Evolutionary conservation across 2,113 vertebrate genomes (phyloP).

Genomic region (Phoxinus phoxinus): DNA sequence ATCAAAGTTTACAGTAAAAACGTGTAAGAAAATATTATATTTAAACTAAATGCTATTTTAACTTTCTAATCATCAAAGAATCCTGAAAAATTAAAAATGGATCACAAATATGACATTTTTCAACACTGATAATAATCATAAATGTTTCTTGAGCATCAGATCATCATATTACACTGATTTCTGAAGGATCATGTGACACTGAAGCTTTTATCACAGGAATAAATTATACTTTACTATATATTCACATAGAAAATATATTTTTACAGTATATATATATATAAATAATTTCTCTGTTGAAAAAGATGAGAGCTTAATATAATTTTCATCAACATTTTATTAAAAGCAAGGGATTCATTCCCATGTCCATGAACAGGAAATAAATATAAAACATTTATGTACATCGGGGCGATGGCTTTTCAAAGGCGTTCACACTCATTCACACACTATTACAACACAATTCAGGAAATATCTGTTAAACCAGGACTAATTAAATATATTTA

Average conservation of each 20-base stretch:
- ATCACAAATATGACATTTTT: not conserved
- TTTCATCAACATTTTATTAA: conserved; percentile 76
- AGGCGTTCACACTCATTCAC: conserved; percentile 60
- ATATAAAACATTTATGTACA: conserved; percentile 78
- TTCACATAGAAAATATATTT: not conserved
- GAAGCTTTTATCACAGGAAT: too few species aligned
- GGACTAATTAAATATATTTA: not conserved
- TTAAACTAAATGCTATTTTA: not conserved
- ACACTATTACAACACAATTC: conserved; percentile 6
- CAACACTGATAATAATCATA: too few species aligned
- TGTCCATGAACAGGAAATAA: conserved; percentile 74
- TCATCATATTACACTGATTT: not conserved
- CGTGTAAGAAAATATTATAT: not conserved
- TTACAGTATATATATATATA: not conserved
- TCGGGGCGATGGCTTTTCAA: conserved; percentile 70
- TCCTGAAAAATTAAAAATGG: not conserved
- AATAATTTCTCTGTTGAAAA: not conserved
- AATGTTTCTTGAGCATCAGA: not conserved
- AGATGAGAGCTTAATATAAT: conserved; percentile 43
- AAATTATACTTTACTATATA: too few species aligned
- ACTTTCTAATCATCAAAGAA: not conserved
- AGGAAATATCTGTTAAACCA: not conserved
- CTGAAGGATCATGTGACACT: not conserved
- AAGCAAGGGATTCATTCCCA: conserved; percentile 69
- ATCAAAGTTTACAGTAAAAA: not conserved